Percentiles rank a stretch among this genome's conserved stretches.
Conservation (phyloP, 2,888 invertebrate species). For the Busseola fusca region DNA sequence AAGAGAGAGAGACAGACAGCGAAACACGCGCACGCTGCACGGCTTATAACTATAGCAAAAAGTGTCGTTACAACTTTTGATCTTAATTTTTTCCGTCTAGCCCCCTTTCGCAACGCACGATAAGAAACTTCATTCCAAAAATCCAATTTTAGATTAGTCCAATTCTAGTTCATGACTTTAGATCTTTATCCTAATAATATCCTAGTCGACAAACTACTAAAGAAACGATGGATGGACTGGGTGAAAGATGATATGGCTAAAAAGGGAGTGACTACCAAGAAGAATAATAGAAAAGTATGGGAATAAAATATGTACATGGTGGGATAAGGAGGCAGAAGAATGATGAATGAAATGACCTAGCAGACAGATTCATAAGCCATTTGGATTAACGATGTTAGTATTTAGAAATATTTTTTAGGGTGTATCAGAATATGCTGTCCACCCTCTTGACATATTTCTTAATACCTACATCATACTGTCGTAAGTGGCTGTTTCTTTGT, state of each 20-base stretch:
- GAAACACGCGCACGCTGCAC: too few species aligned
- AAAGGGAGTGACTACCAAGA: too few species aligned
- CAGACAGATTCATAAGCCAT: not conserved
- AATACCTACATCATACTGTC: not conserved
- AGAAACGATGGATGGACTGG: not conserved
- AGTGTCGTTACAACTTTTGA: too few species aligned
- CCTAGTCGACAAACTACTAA: not conserved
- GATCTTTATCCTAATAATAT: not conserved
- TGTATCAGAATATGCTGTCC: not conserved
- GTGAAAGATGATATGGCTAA: not conserved
- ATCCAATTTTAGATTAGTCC: not conserved
- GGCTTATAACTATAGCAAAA: too few species aligned
- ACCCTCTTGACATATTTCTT: not conserved
- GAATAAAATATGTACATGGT: too few species aligned
- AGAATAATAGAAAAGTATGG: too few species aligned
- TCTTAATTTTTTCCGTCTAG: too few species aligned
- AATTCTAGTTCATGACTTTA: not conserved
- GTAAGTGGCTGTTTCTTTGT: not conserved
- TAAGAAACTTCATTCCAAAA: too few species aligned
- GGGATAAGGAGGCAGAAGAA: too few species aligned
- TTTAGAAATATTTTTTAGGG: not conserved
- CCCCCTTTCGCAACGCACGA: too few species aligned
- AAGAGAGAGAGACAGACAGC: too few species aligned
- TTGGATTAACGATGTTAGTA: not conserved
- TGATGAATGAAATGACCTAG: too few species aligned